Conservation (phyloP, 2,888 invertebrate genomes). For the Pardosa pseudoannulata region DNA sequence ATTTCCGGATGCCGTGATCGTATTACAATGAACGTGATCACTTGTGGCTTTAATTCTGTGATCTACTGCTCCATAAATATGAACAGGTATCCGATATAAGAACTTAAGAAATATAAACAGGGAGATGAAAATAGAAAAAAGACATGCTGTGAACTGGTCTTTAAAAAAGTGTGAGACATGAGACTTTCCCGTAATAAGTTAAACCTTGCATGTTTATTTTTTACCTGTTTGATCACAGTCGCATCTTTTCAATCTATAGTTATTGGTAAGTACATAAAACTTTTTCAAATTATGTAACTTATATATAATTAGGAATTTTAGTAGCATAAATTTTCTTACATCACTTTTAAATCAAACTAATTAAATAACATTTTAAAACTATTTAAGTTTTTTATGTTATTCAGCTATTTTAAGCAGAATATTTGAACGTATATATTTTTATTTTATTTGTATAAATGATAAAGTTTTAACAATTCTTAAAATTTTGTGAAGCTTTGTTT, state of each 20-base stretch:
- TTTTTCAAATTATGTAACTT: too few relatives aligned
- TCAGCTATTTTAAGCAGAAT: too few relatives aligned
- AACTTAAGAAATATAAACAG: background rate
- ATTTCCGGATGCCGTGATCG: background rate
- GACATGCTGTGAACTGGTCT: background rate
- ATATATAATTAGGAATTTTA: too few relatives aligned
- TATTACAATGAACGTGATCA: constrained; percentile 59
- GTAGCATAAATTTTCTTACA: too few relatives aligned
- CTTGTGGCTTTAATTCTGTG: constrained; percentile 47
- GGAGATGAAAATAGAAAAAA: background rate
- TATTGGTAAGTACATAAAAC: background rate
- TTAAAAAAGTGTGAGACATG: background rate
- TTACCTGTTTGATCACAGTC: background rate
- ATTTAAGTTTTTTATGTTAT: too few relatives aligned
- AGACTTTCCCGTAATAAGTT: background rate
- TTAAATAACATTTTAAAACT: too few relatives aligned
- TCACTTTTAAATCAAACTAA: too few relatives aligned
- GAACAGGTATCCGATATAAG: constrained; percentile 1
- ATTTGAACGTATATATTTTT: too few relatives aligned
- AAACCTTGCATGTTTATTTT: background rate
- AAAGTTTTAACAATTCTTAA: too few relatives aligned
- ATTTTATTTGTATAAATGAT: too few relatives aligned
- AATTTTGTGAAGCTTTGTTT: too few relatives aligned
- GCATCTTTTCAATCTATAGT: background rate
- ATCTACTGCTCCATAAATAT: constrained; percentile 31